Evolutionary conservation across 2,113 vertebrate genomes (phyloP).

Genomic region (Apaloderma vittatum): DNA sequence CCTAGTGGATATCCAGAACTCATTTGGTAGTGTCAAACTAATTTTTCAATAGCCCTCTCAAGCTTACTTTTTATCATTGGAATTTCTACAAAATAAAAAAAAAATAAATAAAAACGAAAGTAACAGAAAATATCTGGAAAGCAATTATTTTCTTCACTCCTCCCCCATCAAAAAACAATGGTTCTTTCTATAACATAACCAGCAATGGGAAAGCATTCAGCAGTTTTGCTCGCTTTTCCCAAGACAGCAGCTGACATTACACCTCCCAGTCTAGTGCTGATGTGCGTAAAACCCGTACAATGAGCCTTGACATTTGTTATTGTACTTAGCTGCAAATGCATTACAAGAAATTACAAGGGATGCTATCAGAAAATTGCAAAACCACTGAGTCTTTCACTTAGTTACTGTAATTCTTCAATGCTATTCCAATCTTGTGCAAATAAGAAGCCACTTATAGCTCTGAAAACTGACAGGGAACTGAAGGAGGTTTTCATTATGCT

Average conservation of each 20-base stretch:
- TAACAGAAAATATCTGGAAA: neutral
- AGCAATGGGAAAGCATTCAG: slow-evolving; percentile 3
- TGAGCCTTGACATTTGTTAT: slow-evolving; percentile 72
- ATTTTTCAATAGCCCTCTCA: neutral
- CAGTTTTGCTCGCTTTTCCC: neutral
- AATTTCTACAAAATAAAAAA: neutral
- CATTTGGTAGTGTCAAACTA: neutral
- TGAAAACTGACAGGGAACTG: slow-evolving; percentile 73
- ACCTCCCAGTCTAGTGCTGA: slow-evolving; percentile 1
- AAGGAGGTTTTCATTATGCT: slow-evolving; percentile 78
- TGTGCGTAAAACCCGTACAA: slow-evolving; percentile 1
- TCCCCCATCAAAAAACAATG: neutral
- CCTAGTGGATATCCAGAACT: neutral
- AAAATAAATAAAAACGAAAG: neutral
- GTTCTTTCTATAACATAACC: neutral
- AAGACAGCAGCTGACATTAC: slow-evolving; percentile 18
- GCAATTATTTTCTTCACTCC: neutral
- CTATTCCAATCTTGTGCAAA: slow-evolving; percentile 80
- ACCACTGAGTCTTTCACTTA: slow-evolving; percentile 77
- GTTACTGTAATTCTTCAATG: slow-evolving; percentile 83
- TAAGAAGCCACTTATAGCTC: slow-evolving; percentile 81
- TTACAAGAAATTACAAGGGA: slow-evolving; percentile 83
- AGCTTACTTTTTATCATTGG: neutral
- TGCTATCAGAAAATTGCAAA: slow-evolving; percentile 85
- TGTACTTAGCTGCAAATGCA: slow-evolving; percentile 56